These are phyloP conservation scores for Catalaphyllia jardinei DNA, from an alignment of 64 coral and sea anemone species.

Conservation along the genomic window DNA sequence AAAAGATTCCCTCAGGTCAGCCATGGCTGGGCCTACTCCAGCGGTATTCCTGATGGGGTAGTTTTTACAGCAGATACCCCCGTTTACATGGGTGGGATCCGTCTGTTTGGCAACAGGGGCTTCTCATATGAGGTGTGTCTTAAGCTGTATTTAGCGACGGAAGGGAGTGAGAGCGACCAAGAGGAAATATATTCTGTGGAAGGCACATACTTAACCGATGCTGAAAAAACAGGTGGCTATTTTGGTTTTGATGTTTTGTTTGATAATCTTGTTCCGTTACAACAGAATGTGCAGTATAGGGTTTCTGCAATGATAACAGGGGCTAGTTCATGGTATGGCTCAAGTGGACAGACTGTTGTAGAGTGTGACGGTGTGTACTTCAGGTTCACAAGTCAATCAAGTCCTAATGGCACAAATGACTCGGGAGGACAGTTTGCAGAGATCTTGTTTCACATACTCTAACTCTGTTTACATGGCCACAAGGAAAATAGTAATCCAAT, in stretches of 20 bases:
- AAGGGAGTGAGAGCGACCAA: background rate
- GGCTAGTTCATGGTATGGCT: constrained; percentile 39
- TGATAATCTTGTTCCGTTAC: background rate
- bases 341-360: constrained; percentile 1
- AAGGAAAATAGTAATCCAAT: no score
- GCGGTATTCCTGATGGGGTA: background rate
- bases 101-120: constrained; percentile 20
- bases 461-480: background rate
- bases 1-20: constrained; percentile 38
- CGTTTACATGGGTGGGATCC: constrained; percentile 15
- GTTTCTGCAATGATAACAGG: constrained; percentile 2
- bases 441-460: constrained; percentile 27
- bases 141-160: background rate
- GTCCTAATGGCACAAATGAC: constrained; percentile 29
- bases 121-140: background rate
- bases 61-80: constrained; percentile 16
- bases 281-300: constrained; percentile 7
- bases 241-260: constrained; percentile 31
- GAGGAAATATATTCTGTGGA: background rate
- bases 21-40: constrained; percentile 13
- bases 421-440: constrained; percentile 23
- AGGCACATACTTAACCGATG: background rate
- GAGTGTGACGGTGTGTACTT: constrained; percentile 16
- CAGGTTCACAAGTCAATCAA: constrained; percentile 7
- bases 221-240: constrained; percentile 13